Percentiles rank a stretch among this genome's conserved stretches.
phyloP scores from a whole-genome alignment of 2,113 vertebrate genomes.

The Corvus cornix region DNA sequence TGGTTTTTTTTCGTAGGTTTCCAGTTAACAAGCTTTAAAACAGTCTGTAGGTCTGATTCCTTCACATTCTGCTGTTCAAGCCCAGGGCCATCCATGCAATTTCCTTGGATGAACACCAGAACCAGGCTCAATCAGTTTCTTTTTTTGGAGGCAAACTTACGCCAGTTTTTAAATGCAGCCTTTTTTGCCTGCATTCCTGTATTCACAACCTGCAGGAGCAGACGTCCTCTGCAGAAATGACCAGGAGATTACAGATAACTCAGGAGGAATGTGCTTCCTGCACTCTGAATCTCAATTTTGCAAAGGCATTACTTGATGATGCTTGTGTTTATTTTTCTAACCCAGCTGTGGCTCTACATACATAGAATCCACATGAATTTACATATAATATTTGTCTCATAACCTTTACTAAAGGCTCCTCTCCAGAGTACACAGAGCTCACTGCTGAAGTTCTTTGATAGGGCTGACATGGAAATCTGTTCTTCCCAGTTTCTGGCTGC shows the following conservation, averaged over 20 bases:
- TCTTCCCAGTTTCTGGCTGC: background rate
- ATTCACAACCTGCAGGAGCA: background rate
- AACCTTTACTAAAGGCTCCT: background rate
- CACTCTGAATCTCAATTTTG: background rate
- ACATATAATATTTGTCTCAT: background rate
- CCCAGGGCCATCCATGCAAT: background rate
- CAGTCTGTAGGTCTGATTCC: background rate
- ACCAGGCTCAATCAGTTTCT: background rate
- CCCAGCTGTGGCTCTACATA: background rate
- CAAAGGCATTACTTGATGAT: background rate
- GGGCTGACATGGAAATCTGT: accelerated
- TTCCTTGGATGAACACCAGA: background rate
- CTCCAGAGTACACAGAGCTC: background rate
- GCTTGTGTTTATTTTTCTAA: background rate
- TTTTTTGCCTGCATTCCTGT: background rate
- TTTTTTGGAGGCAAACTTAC: background rate
- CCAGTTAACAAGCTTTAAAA: background rate
- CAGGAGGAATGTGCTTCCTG: background rate
- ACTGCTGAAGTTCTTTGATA: accelerated
- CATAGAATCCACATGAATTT: background rate
- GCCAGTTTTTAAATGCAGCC: background rate
- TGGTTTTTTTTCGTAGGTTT: background rate
- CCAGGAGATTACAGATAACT: background rate
- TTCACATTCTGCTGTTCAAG: background rate
- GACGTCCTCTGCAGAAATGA: background rate